Evolutionary conservation across 2,888 invertebrate genomes (phyloP), one percentile per base, ranked within the genome.

Genomic region (Trissolcus brochymenae): DNA sequence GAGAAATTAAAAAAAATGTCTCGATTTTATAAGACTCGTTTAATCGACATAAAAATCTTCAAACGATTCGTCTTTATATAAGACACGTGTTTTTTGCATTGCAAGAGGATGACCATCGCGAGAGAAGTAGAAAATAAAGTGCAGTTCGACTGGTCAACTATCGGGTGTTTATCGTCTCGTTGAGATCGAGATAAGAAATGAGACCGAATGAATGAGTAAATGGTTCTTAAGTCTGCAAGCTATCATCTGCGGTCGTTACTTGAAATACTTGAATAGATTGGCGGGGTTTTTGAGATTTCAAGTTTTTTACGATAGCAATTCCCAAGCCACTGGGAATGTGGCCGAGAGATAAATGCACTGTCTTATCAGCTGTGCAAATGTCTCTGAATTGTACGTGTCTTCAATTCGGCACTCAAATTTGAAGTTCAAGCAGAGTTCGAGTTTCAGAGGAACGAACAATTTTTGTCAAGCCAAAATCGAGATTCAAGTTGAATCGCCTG

Each of bases 181-280:
- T 29, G 54, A 65, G 60, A 76, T 76, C 65, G 50, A 76, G 76
- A 76, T 76, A 70, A 60, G 43, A 64, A 51, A 56, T 59, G 64
- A 40, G 72, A 54, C 43, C 21, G 43, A 59, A 54, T 54, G 40
- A 65, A 66, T 53, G 66, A 62, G 57, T 29, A 59, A 57, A 43
- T 54, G 54, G 53, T 61, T 43, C n/a, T 43, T 56, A 41, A 76
- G 76, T 70, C 65, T 70, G 49, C 76, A 66, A 66, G 62, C 71
- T 66, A 76, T 76, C 62, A 62, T 50, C 25, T 14, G 49, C 40
- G 40, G 46, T 54, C 25, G 65, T 65, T 59, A 65, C 59, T 72
- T 43, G 35, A 64, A 64, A 35, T 70, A 46, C 49, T 70, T 46
- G 46, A 49, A 56, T 43, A 62, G 43, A 55, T 40, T 21, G 56